phyloP scores from a whole-genome alignment of 2,797 vertebrate species.

The Takifugu ocellatus region DNA sequence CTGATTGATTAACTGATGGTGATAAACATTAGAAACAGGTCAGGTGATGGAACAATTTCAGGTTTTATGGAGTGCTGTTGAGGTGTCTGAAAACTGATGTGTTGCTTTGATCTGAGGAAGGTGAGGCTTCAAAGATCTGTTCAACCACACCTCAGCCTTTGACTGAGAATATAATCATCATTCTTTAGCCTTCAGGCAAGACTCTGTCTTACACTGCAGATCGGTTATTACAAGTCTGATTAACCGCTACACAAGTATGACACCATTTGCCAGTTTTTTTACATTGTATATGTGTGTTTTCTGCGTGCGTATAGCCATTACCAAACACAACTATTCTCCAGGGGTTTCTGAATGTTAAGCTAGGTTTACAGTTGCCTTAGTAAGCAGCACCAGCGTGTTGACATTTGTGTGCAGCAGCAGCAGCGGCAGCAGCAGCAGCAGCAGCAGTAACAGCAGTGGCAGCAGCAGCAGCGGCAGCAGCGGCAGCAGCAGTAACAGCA shows the following conservation, averaged over 20 bases:
- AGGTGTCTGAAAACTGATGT: conserved; percentile 1
- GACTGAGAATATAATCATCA: conserved; percentile 33
- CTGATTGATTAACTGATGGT: no score
- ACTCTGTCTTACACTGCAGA: conserved; percentile 17
- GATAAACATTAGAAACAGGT: no score
- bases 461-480: no score
- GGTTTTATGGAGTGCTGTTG: conserved; percentile 11
- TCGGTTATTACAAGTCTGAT: conserved; percentile 53
- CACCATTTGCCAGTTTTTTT: conserved; percentile 37
- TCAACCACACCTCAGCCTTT: conserved; percentile 17
- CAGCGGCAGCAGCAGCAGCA: no score
- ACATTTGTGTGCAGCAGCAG: conserved; percentile 54
- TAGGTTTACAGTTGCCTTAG: conserved; percentile 41
- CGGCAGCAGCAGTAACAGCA: not conserved
- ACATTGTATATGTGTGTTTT: conserved; percentile 2
- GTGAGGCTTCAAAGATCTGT: conserved; percentile 21
- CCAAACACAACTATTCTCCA: conserved; percentile 20
- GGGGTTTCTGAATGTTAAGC: conserved; percentile 44
- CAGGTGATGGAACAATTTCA: no score
- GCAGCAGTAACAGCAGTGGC: no score
- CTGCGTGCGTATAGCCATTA: not conserved
- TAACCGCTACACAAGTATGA: conserved; percentile 48
- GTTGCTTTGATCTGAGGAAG: conserved; percentile 3
- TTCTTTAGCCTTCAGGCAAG: conserved; percentile 12
- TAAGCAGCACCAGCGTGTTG: conserved; percentile 39